phyloP scores from a whole-genome alignment of 2,113 vertebrate genomes.

The Haplotaxodon microlepis region DNA sequence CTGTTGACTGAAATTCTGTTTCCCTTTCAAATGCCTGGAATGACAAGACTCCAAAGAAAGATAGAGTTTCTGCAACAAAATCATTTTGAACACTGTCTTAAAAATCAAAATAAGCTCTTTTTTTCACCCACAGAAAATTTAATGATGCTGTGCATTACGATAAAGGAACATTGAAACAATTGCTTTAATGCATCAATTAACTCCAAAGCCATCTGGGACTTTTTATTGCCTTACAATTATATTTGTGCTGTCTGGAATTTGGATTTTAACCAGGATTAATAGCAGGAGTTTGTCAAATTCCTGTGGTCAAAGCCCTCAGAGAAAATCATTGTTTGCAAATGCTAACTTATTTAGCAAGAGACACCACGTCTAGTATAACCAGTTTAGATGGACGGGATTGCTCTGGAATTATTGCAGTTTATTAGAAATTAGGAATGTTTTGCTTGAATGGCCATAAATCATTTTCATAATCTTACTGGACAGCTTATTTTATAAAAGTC shows the following conservation, averaged over 20 bases:
- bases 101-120: neutral
- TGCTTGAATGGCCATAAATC: conserved; percentile 21
- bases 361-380: conserved; percentile 2
- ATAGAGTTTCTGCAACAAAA: neutral
- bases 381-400: conserved; percentile 13
- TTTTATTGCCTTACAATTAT: conserved; percentile 25
- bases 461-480: conserved; percentile 44
- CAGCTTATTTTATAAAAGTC: conserved; percentile 30
- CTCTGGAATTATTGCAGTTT: conserved; percentile 41
- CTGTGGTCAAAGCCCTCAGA: conserved; percentile 15
- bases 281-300: conserved; percentile 31
- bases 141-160: neutral
- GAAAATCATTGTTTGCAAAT: conserved; percentile 45
- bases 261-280: conserved; percentile 41
- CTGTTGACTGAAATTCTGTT: neutral
- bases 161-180: neutral
- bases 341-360: conserved; percentile 28
- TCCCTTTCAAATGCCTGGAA: neutral
- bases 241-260: conserved; percentile 24
- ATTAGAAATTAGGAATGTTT: conserved; percentile 46
- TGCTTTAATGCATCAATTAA: neutral
- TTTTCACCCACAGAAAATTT: neutral
- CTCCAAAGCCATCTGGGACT: conserved; percentile 1
- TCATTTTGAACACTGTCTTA: neutral
- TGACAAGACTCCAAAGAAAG: neutral